Evolutionary conservation across 2,797 vertebrate genomes (phyloP).

Genomic region (Scomberomorus guttatus): DNA sequence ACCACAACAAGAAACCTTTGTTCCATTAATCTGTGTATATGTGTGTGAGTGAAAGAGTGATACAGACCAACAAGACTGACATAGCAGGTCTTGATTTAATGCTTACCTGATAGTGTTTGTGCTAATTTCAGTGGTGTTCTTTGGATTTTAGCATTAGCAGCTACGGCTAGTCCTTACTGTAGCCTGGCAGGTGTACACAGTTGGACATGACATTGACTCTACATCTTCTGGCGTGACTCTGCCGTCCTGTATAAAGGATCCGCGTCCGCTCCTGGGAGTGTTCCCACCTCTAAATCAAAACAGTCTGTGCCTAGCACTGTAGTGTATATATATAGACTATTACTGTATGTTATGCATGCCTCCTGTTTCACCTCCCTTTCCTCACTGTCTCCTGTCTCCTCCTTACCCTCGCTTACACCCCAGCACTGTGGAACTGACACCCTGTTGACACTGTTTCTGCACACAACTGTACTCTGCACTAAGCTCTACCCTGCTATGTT

Average conservation of each 20-base stretch:
- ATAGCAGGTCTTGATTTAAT: not conserved
- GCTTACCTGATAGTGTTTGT: not conserved
- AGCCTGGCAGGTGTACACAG: not conserved
- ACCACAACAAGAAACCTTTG: not conserved
- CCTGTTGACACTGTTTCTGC: constrained; percentile 53
- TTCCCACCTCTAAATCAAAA: not conserved
- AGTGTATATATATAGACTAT: not conserved
- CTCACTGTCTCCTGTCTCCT: constrained; percentile 30
- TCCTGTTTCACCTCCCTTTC: constrained; percentile 37
- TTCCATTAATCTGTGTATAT: not conserved
- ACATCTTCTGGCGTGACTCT: not conserved
- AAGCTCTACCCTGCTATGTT: constrained; percentile 66
- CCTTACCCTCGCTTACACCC: constrained; percentile 39
- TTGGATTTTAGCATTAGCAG: not conserved
- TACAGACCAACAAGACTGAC: not conserved
- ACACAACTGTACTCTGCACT: constrained; percentile 64
- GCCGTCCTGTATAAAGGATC: not conserved
- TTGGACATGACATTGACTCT: not conserved
- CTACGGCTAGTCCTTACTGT: not conserved
- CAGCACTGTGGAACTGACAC: constrained; percentile 55
- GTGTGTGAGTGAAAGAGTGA: not conserved
- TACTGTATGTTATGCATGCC: constrained; percentile 54
- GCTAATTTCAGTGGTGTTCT: not conserved
- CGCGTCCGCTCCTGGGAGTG: constrained; percentile 6
- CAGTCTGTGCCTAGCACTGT: not conserved